Conservation (phyloP, 1,140 invertebrate genomes). For the Heliconius nattereri region DNA sequence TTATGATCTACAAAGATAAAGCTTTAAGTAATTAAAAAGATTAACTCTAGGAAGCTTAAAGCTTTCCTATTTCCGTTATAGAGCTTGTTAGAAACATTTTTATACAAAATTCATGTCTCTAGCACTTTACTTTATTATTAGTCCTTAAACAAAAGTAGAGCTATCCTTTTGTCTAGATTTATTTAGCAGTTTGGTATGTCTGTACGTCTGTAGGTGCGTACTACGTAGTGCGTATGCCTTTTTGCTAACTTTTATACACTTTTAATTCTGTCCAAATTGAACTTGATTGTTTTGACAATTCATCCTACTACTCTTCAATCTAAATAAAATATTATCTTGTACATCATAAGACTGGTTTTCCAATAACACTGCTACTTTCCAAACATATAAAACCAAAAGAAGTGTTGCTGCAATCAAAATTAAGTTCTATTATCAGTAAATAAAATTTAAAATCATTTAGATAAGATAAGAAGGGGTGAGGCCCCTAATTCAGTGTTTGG, state of each 20-base stretch:
- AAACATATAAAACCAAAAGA: slow-evolving; percentile 4
- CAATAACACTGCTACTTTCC: background rate
- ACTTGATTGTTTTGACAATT: background rate
- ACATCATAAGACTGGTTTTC: background rate
- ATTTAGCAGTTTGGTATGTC: background rate
- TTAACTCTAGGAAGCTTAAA: background rate
- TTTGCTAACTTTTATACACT: slow-evolving; percentile 1
- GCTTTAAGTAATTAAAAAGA: slow-evolving; percentile 26
- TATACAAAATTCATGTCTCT: too few relatives aligned
- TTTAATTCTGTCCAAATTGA: slow-evolving; percentile 9
- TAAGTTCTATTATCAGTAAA: background rate
- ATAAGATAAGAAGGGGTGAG: slow-evolving; percentile 44
- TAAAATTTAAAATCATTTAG: slow-evolving; percentile 31
- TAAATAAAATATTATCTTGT: background rate
- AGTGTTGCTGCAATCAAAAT: background rate
- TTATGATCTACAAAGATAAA: slow-evolving; percentile 22
- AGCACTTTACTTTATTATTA: too few relatives aligned
- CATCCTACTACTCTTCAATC: background rate
- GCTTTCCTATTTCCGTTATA: background rate
- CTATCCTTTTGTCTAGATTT: background rate
- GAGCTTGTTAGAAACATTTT: background rate
- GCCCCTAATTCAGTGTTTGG: slow-evolving; percentile 51
- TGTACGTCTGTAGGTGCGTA: background rate
- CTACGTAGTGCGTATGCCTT: background rate
- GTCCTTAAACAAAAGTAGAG: too few relatives aligned